Percentiles rank a stretch among this genome's conserved stretches.
Evolutionary conservation across 2,113 vertebrate species (phyloP).

Genomic region (Cyanistes caeruleus): DNA sequence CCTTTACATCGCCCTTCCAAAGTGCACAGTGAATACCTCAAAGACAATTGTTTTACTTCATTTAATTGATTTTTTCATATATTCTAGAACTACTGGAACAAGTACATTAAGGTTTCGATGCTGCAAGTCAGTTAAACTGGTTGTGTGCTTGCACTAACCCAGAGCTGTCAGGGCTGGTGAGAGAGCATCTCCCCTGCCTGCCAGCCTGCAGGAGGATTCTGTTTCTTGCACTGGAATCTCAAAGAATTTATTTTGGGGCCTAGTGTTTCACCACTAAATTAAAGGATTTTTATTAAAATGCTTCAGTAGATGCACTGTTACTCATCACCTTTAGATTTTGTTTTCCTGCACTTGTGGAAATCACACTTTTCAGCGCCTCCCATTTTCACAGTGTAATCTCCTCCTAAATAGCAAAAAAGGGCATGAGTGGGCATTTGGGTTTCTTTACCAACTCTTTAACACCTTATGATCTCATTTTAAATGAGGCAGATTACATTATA

Average conservation of each 20-base stretch:
- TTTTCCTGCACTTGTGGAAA: not conserved
- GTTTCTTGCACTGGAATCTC: not conserved
- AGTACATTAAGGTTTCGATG: not conserved
- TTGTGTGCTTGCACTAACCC: not conserved
- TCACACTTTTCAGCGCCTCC: not conserved
- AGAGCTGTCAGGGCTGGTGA: not conserved
- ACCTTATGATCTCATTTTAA: not conserved
- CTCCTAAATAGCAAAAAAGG: not conserved
- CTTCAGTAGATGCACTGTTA: not conserved
- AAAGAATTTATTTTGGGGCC: not conserved
- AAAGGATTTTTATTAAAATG: not conserved
- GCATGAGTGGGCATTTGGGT: not conserved
- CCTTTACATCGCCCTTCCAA: not conserved
- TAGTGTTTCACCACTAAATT: not conserved
- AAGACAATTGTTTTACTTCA: not conserved
- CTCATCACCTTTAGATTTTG: not conserved
- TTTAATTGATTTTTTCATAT: not conserved
- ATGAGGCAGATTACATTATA: not conserved
- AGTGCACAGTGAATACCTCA: not conserved
- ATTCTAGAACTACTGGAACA: not conserved
- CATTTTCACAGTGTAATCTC: not conserved
- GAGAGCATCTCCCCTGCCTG: not conserved
- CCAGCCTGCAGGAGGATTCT: not conserved
- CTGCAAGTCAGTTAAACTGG: not conserved
- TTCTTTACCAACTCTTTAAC: not conserved